Evolutionary conservation across 1,140 invertebrate species (phyloP), one percentile per base, ranked within the genome.

Genomic region (Trissolcus basalis): DNA sequence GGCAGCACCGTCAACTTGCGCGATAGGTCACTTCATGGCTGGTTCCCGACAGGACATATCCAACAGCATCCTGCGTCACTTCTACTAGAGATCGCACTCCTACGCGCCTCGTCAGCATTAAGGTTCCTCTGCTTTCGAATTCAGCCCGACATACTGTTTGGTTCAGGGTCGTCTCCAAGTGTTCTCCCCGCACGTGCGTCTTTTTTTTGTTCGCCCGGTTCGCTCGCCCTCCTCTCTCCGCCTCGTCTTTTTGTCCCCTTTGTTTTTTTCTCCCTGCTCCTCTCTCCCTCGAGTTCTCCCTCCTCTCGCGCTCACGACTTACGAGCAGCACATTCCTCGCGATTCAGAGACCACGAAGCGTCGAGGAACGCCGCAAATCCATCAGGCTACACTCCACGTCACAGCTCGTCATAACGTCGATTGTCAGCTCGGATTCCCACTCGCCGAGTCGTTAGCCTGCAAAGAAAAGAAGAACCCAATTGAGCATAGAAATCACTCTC

Each of bases 21-120:
- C 63, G 56, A 43, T 68, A 39, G 79, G 77, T 84, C 82, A 83
- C 79, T 84, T 85, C 84, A 84, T 84, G 56, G 77, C 69, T 77
- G 70, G 75, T 64, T 70, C 65, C 63, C 16, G 64, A 19, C 51
- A 63, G 44, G 36, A 44, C 49, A 39, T 73, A 71, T 61, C 68
- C 60, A 72, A 48, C 55, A 35, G 67, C 79, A 79, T 79, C 33
- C 53, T 65, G 48, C 67, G 67, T 64, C 67, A 71, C 72, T 53
- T 69, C 64, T 58, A 55, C 64, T 33, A 54, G 13, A 73, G 76
- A 71, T 73, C 49, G 39, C 53, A 65, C 59, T 70, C 51, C 53
- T 65, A 54, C 67, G 65, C 64, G 61, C 77, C 51, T 73, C 60
- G 72, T 77, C 55, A 79, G 69, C 77, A 80, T 80, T 59, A 79